phyloP scores from a whole-genome alignment of 2,888 invertebrate species.

The Cephus sareptanus region DNA sequence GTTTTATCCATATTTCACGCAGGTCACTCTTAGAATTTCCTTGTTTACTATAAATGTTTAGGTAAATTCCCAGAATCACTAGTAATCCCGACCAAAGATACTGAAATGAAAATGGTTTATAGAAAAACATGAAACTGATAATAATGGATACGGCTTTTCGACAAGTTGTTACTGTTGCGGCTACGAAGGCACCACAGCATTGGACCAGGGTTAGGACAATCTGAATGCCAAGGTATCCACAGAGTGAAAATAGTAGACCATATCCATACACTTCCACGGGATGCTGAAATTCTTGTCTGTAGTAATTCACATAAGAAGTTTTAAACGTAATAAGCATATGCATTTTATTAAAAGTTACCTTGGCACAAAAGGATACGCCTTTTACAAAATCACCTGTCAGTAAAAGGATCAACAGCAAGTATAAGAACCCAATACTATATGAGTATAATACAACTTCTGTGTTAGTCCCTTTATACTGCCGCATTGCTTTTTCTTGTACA shows the following conservation, averaged over 20 bases:
- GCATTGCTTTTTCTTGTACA: slow-evolving; percentile 96
- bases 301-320: not conserved
- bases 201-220: slow-evolving; percentile 91
- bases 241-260: slow-evolving; percentile 85
- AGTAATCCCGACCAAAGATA: slow-evolving; percentile 91
- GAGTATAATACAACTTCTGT: slow-evolving; percentile 94
- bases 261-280: slow-evolving; percentile 84
- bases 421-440: slow-evolving; percentile 87
- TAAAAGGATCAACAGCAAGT: slow-evolving; percentile 80
- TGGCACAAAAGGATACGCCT: slow-evolving; percentile 80
- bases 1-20: slow-evolving; percentile 29
- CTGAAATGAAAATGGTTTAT: slow-evolving; percentile 93
- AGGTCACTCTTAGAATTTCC: slow-evolving; percentile 26
- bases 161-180: slow-evolving; percentile 93
- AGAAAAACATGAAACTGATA: slow-evolving; percentile 92
- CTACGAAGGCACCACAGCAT: slow-evolving; percentile 89
- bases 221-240: slow-evolving; percentile 94
- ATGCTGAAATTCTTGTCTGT: slow-evolving; percentile 69
- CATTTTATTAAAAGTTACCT: slow-evolving; percentile 69
- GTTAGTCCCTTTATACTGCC: slow-evolving; percentile 82
- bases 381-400: slow-evolving; percentile 78
- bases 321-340: not conserved
- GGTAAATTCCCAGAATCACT: slow-evolving; percentile 90
- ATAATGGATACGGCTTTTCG: slow-evolving; percentile 92
- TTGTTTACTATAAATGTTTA: slow-evolving; percentile 89